Base-by-base conservation (phyloP, 2,113 vertebrate species). In the Pollimyrus isidori region DNA sequence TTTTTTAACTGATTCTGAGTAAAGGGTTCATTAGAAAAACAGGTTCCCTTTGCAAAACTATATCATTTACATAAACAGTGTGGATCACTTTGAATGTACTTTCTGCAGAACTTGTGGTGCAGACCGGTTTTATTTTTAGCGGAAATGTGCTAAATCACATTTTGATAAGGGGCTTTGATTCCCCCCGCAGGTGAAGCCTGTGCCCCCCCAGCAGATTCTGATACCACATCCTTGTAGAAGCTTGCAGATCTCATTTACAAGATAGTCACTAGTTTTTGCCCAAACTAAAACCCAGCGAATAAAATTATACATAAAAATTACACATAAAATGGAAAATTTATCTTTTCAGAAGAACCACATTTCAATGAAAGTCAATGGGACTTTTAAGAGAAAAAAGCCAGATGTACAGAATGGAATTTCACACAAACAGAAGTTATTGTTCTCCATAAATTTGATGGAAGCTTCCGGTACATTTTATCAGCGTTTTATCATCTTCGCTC, bases 271-370 rank as follows among this genome's bases (percentile, higher is more conserved):
- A 10, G 9, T 48, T 89, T 89, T 30, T 84, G 35, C 76, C 83
- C 88, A 89, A 19, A 42, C 49, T 56, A 15, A 89, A 56, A 35
- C 48, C 35, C 45, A 76, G 46, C 39, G 87, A 48, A 80, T 62
- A 65, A 88, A 21, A 69, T 62, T 46, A 76, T 15, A 73, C 15
- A 53, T 42, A 45, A 84, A 48, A 46, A 86, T 86, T 86, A 69
- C 15, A 65, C 21, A 50, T 30, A 52, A 89, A 56, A 89, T 23
- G 4, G 39, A 30, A 89, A 49, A 83, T 89, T 53, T 82, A 83
- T 83, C 69, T 83, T 82, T 89, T 42, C 69, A 89, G 35, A 83
- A 83, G 53, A 52, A 76, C 73, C 11, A 83, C 58, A 53, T 45
- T 56, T 83, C 73, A 56, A 82, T 42, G 52, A 56, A 52, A 53